Percentiles rank a stretch among this genome's conserved stretches.
phyloP scores from a whole-genome alignment of 2,113 vertebrate genomes.

The Nothocercus nigrocapillus region DNA sequence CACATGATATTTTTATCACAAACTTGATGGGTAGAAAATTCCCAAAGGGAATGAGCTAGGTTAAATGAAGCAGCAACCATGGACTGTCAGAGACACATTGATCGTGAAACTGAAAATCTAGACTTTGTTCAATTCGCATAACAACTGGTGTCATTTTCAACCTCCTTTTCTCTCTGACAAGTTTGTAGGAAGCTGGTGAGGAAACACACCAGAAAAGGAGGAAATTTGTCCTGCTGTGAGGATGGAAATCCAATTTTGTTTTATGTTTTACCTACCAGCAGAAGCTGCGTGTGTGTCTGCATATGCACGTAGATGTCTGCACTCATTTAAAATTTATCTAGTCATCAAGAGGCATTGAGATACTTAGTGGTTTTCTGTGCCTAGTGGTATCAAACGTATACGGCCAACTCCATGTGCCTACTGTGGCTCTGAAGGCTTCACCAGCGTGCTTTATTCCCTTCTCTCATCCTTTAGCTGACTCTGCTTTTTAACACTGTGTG shows the following conservation, averaged over 20 bases:
- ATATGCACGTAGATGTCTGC: fast-evolving
- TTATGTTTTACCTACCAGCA: neutral
- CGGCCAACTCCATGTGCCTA: neutral
- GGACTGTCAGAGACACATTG: slow-evolving; percentile 18
- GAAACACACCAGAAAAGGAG: neutral
- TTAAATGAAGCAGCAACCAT: slow-evolving; percentile 47
- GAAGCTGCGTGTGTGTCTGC: neutral
- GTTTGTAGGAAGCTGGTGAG: neutral
- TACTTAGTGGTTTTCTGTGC: neutral
- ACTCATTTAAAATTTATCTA: neutral
- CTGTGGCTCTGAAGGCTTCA: neutral
- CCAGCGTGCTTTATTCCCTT: neutral
- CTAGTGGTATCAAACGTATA: neutral
- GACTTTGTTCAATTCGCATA: neutral
- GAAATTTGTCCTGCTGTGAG: neutral
- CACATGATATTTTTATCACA: neutral
- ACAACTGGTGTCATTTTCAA: neutral
- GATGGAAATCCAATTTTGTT: neutral
- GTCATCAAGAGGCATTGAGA: neutral
- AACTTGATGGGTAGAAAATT: neutral
- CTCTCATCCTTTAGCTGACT: neutral
- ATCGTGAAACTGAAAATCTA: neutral
- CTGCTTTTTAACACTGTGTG: neutral
- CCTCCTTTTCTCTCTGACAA: neutral
- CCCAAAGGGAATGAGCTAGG: neutral